Evolutionary conservation across 2,888 invertebrate genomes (phyloP).

Genomic region (Nasonovia ribisnigri): DNA sequence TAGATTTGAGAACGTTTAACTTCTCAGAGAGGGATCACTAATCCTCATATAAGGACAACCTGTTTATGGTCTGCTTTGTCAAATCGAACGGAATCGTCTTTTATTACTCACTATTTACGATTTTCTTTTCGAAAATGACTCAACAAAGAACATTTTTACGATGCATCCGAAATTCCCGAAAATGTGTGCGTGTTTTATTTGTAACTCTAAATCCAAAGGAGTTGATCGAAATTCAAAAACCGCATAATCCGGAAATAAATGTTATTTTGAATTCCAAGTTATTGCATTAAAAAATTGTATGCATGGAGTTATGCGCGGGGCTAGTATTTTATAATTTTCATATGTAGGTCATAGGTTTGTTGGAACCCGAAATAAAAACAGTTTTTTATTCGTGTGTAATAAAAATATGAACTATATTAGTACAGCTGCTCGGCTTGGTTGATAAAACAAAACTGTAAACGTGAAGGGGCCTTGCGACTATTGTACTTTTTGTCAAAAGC

Average conservation of each 20-base stretch:
- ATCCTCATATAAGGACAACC: background rate
- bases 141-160: slow-evolving; percentile 6
- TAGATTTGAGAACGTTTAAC: background rate
- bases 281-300: background rate
- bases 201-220: background rate
- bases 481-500: background rate
- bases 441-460: background rate
- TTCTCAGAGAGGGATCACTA: background rate
- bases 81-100: slow-evolving; percentile 17
- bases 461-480: background rate
- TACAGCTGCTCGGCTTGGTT: background rate
- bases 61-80: background rate
- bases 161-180: background rate
- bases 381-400: background rate
- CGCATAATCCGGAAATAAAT: slow-evolving; percentile 14
- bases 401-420: background rate
- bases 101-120: slow-evolving; percentile 24
- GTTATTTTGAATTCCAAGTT: background rate
- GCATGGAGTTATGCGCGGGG: background rate
- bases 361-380: background rate
- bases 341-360: background rate
- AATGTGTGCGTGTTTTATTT: background rate
- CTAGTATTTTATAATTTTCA: background rate
- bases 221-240: background rate
- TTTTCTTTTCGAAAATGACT: background rate